Evolutionary conservation across 2,888 invertebrate species (phyloP).

Genomic region (Sussaba pulchella): DNA sequence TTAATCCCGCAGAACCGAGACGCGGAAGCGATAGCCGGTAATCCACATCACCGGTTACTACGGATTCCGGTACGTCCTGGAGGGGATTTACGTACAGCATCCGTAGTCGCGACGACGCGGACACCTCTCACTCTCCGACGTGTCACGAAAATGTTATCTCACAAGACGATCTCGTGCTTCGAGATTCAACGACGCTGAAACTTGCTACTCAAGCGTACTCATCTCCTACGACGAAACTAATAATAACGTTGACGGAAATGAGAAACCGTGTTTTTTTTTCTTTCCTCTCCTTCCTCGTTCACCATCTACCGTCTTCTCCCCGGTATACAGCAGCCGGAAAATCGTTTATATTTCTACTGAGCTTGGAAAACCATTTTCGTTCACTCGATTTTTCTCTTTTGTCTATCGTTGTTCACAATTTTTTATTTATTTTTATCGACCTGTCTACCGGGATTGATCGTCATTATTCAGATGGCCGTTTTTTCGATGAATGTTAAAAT

Average conservation of each 20-base stretch:
- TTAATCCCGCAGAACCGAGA: conserved; percentile 22
- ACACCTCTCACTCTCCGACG: background rate
- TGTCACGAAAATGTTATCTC: conserved; percentile 30
- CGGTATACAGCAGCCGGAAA: too few relatives aligned
- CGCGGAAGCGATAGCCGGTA: conserved; percentile 31
- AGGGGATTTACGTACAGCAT: background rate
- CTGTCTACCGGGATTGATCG: too few relatives aligned
- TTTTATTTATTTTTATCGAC: too few relatives aligned
- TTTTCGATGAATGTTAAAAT: too few relatives aligned
- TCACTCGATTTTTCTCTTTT: too few relatives aligned
- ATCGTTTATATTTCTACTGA: too few relatives aligned
- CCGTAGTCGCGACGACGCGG: background rate
- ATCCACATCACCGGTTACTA: conserved; percentile 32
- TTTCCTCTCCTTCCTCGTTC: too few relatives aligned
- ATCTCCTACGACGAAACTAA: conserved; percentile 32
- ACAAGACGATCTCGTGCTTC: background rate
- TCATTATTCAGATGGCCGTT: too few relatives aligned
- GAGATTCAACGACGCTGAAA: conserved; percentile 18
- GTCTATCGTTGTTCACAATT: too few relatives aligned
- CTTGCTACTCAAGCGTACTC: conserved; percentile 24
- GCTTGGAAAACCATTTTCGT: too few relatives aligned
- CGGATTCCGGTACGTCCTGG: conserved; percentile 8
- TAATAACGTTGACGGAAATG: conserved; percentile 58
- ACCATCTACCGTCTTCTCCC: too few relatives aligned
- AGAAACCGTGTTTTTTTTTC: conserved; percentile 36